Evolutionary conservation across 2,113 vertebrate genomes (phyloP).

Genomic region (Cariama cristata): DNA sequence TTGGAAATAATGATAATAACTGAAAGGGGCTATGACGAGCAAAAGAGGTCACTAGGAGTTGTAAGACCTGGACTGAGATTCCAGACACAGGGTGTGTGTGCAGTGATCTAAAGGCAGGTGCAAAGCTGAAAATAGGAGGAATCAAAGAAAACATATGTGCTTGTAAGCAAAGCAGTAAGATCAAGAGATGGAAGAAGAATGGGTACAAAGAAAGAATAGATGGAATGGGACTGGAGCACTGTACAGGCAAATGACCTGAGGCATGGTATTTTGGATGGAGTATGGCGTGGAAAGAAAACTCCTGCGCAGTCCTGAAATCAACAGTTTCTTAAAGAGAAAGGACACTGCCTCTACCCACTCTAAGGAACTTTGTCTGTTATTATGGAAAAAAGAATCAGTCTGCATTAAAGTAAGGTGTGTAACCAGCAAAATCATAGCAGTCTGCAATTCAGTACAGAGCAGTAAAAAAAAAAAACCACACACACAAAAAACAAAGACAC

Average conservation of each 20-base stretch:
- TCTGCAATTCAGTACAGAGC: background rate
- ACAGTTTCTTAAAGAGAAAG: background rate
- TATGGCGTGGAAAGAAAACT: background rate
- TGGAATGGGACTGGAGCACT: background rate
- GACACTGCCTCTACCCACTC: background rate
- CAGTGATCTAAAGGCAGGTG: background rate
- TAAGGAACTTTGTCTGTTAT: constrained; percentile 2
- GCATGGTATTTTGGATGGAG: background rate
- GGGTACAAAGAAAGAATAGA: background rate
- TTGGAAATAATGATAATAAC: background rate
- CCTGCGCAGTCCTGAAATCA: background rate
- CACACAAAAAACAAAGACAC: background rate
- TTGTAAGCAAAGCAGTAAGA: background rate
- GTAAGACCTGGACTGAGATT: background rate
- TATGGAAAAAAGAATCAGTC: background rate
- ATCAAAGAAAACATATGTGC: background rate
- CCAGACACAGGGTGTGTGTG: background rate
- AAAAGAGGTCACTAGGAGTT: background rate
- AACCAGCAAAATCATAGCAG: background rate
- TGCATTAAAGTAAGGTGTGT: background rate
- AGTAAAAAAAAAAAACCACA: background rate
- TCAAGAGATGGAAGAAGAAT: background rate
- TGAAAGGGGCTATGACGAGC: background rate
- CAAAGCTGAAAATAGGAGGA: background rate
- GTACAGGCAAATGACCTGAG: background rate